A percentile compares a stretch with the other conserved stretches of the same genome.
Conservation (phyloP, 2,888 invertebrate species). For the Catonia carolina region DNA sequence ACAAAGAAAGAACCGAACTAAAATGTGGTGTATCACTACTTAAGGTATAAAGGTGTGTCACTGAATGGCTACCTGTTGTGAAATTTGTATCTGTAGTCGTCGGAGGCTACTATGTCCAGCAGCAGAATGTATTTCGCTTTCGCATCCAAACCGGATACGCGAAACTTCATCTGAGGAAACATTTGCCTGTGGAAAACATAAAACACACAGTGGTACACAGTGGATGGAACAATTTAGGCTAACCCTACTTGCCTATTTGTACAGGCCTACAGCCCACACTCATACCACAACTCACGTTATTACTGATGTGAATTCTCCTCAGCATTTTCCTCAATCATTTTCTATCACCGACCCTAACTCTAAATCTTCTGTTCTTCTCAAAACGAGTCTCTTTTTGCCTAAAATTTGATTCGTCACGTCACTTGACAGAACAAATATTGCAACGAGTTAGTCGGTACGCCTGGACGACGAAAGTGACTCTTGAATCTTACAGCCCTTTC, state of each 20-base stretch:
- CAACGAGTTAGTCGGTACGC: no score
- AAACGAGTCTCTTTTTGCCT: no score
- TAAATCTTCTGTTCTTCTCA: no score
- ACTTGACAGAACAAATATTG: no score
- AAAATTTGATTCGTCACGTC: no score
- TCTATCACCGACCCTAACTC: no score
- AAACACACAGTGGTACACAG: conserved; percentile 30
- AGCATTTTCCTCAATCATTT: no score
- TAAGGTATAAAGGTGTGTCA: conserved; percentile 10
- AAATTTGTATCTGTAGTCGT: conserved; percentile 97
- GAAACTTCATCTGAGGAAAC: conserved; percentile 99
- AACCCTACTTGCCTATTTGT: background rate
- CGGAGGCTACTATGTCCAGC: conserved; percentile 97
- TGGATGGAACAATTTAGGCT: no score
- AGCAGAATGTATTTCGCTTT: conserved; percentile 98
- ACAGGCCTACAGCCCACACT: background rate
- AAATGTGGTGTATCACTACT: conserved; percentile 26
- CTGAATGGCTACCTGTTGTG: conserved; percentile 71
- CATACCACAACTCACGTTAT: background rate
- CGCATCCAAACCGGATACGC: conserved; percentile 95
- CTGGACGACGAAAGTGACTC: no score
- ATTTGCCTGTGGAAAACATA: conserved; percentile 78
- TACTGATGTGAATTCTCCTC: no score
- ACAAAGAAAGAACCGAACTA: conserved; percentile 29
- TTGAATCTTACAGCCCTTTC: no score